Conservation (phyloP, 2,888 invertebrate genomes). For the Gymnocheta viridis region DNA sequence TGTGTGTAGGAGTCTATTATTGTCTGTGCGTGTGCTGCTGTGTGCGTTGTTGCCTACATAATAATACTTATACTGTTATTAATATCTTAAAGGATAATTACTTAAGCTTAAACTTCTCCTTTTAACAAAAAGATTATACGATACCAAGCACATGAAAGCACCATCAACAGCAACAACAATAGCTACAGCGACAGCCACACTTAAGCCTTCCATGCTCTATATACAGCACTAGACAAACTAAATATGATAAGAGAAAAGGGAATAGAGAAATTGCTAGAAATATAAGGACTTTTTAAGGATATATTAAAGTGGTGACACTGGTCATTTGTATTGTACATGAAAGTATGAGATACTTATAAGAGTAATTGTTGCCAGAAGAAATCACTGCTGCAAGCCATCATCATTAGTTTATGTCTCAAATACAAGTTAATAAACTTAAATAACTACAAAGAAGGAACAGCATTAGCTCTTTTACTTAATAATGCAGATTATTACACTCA, state of each 20-base stretch:
- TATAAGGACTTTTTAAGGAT: constrained; percentile 53
- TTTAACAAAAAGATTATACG: constrained; percentile 56
- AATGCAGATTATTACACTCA: constrained; percentile 33
- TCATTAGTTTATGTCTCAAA: constrained; percentile 59
- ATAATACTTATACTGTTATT: constrained; percentile 48
- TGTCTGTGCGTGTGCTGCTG: not conserved
- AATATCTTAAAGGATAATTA: constrained; percentile 72
- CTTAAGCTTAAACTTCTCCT: constrained; percentile 55
- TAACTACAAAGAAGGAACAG: no score
- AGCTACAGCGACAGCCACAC: no score
- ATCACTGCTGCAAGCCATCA: constrained; percentile 63
- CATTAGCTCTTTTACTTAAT: constrained; percentile 37
- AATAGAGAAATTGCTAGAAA: constrained; percentile 13
- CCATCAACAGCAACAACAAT: constrained; percentile 13
- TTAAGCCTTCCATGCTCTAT: not conserved
- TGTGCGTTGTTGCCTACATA: constrained; percentile 34
- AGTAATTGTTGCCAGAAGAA: constrained; percentile 12
- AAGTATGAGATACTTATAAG: not conserved
- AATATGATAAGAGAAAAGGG: not conserved
- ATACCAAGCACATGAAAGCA: constrained; percentile 19
- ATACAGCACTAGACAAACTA: not conserved
- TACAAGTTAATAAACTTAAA: constrained; percentile 57
- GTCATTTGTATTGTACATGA: constrained; percentile 58
- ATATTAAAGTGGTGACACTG: constrained; percentile 66
- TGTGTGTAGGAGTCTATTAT: not conserved